Conservation (phyloP, 2,113 vertebrate genomes). For the Lepisosteus oculatus region DNA sequence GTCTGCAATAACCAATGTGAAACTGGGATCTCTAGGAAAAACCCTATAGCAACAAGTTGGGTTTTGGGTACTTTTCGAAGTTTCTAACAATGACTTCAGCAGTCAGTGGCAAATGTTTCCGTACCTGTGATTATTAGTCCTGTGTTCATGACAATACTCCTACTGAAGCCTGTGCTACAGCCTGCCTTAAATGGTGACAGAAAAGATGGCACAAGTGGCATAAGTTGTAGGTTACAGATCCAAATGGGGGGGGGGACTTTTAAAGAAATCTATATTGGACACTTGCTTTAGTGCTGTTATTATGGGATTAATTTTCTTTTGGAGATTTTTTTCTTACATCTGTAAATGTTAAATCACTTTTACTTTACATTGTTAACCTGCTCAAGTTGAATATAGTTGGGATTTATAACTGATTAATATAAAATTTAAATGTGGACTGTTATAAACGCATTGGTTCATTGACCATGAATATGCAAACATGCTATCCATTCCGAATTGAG, state of each 20-base stretch:
- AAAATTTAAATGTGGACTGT: no score
- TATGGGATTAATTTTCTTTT: neutral
- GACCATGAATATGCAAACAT: no score
- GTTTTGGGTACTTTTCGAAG: neutral
- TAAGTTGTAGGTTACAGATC: neutral
- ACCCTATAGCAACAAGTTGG: neutral
- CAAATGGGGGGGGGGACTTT: neutral
- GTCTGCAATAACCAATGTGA: neutral
- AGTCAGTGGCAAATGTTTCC: neutral
- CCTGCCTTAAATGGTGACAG: neutral
- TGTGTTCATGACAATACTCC: slow-evolving; percentile 48
- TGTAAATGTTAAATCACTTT: neutral
- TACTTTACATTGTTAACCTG: no score
- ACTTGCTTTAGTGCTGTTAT: neutral
- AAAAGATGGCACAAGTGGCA: neutral
- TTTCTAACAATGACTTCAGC: neutral
- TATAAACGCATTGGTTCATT: no score
- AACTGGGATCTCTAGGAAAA: neutral
- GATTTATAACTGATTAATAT: no score
- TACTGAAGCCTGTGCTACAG: neutral
- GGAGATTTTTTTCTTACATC: neutral
- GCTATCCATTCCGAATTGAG: no score
- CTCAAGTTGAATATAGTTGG: no score
- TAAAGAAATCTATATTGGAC: neutral
- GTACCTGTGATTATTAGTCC: slow-evolving; percentile 41